Conservation (phyloP, 2,797 vertebrate species). For the Rachycentron canadum region DNA sequence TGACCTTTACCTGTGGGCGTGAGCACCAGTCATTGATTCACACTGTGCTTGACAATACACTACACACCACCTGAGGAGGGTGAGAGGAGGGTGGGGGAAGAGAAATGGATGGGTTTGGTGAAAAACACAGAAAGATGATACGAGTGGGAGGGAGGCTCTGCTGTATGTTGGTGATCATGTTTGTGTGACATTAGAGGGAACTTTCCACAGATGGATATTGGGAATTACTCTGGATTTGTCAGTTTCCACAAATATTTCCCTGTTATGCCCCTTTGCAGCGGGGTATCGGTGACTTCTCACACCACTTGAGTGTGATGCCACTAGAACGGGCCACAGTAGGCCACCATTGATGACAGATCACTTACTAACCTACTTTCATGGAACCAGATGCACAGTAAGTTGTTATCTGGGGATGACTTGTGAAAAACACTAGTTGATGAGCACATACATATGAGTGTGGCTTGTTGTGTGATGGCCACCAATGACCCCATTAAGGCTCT, state of each 20-base stretch:
- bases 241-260: constrained; percentile 45
- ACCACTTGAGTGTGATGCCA: constrained; percentile 32
- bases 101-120: constrained; percentile 78
- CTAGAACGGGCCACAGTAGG: constrained; percentile 8
- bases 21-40: constrained; percentile 85
- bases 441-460: constrained; percentile 14
- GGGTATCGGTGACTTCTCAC: constrained; percentile 57
- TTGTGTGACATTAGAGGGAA: constrained; percentile 63
- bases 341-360: constrained; percentile 60
- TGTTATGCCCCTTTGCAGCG: constrained; percentile 1
- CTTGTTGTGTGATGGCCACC: constrained; percentile 29
- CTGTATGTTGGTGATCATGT: constrained; percentile 53
- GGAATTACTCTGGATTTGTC: constrained; percentile 55
- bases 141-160: constrained; percentile 69
- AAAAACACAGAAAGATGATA: constrained; percentile 73
- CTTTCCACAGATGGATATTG: constrained; percentile 61
- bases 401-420: constrained; percentile 8
- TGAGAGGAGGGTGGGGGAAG: constrained; percentile 70
- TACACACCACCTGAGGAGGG: constrained; percentile 79
- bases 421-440: constrained; percentile 32
- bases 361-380: constrained; percentile 22
- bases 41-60: constrained; percentile 82
- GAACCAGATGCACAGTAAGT: constrained; percentile 12
- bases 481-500: constrained; percentile 34
- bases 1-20: constrained; percentile 89